Conservation (phyloP, 2,113 vertebrate species). For the Panthera leo region DNA sequence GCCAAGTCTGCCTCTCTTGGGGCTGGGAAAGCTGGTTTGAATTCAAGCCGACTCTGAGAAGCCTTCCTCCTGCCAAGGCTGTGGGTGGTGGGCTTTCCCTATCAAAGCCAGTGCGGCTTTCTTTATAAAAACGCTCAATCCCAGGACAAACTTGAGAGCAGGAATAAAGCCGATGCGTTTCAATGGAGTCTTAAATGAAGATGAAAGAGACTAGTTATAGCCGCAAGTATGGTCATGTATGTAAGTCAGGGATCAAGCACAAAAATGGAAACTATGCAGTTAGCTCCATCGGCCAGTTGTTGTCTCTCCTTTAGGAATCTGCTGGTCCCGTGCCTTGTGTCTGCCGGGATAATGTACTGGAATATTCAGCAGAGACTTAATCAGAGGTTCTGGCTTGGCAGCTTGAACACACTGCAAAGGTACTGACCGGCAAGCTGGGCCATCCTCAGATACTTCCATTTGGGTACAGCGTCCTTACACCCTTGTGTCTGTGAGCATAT, state of each 20-base stretch:
- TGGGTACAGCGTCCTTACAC: background rate
- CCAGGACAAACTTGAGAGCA: slow-evolving; percentile 23
- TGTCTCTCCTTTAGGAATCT: background rate
- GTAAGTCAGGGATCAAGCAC: slow-evolving; percentile 31
- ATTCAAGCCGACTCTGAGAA: background rate
- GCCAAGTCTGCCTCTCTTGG: background rate
- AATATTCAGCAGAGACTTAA: background rate
- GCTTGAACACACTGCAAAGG: background rate
- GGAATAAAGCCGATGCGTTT: slow-evolving; percentile 34
- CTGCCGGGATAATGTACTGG: background rate
- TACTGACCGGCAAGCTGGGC: background rate
- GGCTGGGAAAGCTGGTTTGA: background rate
- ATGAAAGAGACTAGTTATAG: slow-evolving; percentile 59
- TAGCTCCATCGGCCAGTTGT: background rate
- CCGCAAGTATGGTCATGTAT: slow-evolving; percentile 56
- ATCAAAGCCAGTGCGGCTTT: slow-evolving; percentile 23
- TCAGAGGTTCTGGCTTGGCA: background rate
- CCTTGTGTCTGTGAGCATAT: background rate
- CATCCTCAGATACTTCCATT: background rate
- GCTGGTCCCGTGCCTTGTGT: background rate
- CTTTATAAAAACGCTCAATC: background rate
- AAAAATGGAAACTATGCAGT: slow-evolving; percentile 32
- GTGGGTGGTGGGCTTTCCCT: background rate
- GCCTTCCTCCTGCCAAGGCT: background rate
- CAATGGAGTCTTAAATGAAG: slow-evolving; percentile 13